These are phyloP conservation scores for Mesochorus sp. DNA, from an alignment of 2,888 invertebrate species.

Conservation along the genomic window DNA sequence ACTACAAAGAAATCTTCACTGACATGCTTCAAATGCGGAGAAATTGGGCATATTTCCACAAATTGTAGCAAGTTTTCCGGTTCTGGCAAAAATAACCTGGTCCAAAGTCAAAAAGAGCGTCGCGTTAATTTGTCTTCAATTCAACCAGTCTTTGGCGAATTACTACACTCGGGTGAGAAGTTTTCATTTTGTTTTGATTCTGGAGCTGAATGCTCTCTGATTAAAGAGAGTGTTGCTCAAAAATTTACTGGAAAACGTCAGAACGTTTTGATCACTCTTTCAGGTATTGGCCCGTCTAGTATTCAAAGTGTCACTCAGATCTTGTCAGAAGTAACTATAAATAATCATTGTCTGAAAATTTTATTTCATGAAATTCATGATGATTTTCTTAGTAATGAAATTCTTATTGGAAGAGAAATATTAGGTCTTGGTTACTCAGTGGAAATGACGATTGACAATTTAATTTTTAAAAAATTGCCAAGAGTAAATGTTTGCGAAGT, in stretches of 20 bases:
- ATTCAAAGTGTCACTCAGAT: background rate
- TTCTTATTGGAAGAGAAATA: slow-evolving; percentile 36
- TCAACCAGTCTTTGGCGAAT: slow-evolving; percentile 7
- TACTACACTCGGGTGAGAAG: slow-evolving; percentile 16
- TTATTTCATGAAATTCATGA: slow-evolving; percentile 21
- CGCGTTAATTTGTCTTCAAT: slow-evolving; percentile 10
- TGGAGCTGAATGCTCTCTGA: background rate
- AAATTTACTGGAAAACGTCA: slow-evolving; percentile 5
- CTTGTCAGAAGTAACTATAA: background rate
- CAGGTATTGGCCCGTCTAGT: background rate
- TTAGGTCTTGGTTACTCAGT: slow-evolving; percentile 18
- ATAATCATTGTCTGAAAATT: slow-evolving; percentile 11
- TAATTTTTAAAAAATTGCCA: background rate
- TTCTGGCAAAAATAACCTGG: background rate
- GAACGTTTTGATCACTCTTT: slow-evolving; percentile 5
- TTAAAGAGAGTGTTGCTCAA: slow-evolving; percentile 15
- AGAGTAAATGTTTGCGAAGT: slow-evolving; percentile 3
- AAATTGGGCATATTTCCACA: slow-evolving; percentile 2
- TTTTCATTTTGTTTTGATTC: slow-evolving; percentile 20
- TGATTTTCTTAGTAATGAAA: background rate
- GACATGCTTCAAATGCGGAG: slow-evolving; percentile 29
- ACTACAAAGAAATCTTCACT: background rate
- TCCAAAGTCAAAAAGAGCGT: slow-evolving; percentile 1
- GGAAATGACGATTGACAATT: slow-evolving; percentile 1
- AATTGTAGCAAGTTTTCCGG: background rate